These are phyloP conservation scores for Tachyglossus aculeatus DNA, from an alignment of 2,797 vertebrate species.

Conservation along the genomic window DNA sequence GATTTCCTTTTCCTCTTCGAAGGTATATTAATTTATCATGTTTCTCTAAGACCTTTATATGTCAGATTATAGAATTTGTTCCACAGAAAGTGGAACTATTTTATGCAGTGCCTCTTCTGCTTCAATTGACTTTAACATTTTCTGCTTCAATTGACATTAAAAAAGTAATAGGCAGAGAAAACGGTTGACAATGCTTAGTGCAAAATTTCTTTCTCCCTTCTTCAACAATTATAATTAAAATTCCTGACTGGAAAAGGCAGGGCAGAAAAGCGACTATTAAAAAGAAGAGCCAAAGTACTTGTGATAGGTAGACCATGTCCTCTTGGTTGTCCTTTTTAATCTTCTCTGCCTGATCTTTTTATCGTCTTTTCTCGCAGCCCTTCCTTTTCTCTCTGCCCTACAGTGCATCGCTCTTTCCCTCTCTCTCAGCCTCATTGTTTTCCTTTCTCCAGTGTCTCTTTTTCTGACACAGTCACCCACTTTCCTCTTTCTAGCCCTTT, in stretches of 20 bases:
- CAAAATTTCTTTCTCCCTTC: too few relatives aligned
- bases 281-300: too few relatives aligned
- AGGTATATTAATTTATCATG: neutral
- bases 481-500: neutral
- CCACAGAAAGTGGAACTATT: neutral
- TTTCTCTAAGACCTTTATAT: neutral
- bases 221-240: too few relatives aligned
- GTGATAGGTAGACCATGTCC: too few relatives aligned
- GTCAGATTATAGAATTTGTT: neutral
- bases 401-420: neutral
- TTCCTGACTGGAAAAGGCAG: too few relatives aligned
- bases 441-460: neutral
- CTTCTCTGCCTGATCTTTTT: neutral
- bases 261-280: too few relatives aligned
- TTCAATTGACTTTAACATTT: too few relatives aligned
- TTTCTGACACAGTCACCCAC: neutral
- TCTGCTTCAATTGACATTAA: too few relatives aligned
- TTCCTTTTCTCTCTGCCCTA: neutral
- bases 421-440: too few relatives aligned
- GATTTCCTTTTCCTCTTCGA: neutral
- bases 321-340: too few relatives aligned
- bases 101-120: neutral
- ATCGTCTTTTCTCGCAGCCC: rapidly evolving
- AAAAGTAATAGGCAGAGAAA: too few relatives aligned
- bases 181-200: too few relatives aligned